Base-by-base conservation (phyloP, 92 coral and sea anemone species). In the Phenganax subtilis region DNA sequence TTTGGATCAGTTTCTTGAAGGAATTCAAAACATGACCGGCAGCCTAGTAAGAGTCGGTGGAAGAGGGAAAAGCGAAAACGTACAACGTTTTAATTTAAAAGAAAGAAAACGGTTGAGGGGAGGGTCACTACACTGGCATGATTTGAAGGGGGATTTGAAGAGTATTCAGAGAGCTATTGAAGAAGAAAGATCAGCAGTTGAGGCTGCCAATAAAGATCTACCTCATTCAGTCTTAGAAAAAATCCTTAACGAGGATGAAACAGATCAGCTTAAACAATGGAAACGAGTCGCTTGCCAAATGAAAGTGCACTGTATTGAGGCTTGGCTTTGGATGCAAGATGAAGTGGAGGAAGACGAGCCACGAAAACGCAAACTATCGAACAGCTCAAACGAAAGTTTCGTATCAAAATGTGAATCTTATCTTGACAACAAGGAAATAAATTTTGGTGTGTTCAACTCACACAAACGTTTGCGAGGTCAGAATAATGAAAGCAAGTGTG, bases 1-100 rank as follows among this genome's bases (percentile, higher is more conserved):
- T 9, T 85, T 89, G 31, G 92, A 89, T 64, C 96, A 91, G 81
- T 91, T 91, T 15, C 80, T 91, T 27, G 96, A 89, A 82, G 90
- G 90, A 9, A 86, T 91, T 69, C 7, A 61, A 29, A 70, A 87
- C 8, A 80, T 85, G 2, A 62, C 20, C 7, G 84, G 76, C 9
- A 16, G 66, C 66, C 80, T 91, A 29, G 75, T 89, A 25, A 76
- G 96, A 29, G 92, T 91, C 58, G 96, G 96, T 10, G 85, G 89
- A 9, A 82, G 96, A 76, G 83, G 89, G 72, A 89, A 91, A 81
- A 91, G 90, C 57, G 80, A 87, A 57, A 5, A 51, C 30, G 76
- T 91, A 12, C 61, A 69, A 44, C 66, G 47, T 0, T 85, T 71
- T 55, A 87, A 87, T 75, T 70, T 91, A 29, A 37, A 57, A 31